These are phyloP conservation scores for Venusia cambrica DNA, from an alignment of 2,888 invertebrate genomes.

Conservation along the genomic window DNA sequence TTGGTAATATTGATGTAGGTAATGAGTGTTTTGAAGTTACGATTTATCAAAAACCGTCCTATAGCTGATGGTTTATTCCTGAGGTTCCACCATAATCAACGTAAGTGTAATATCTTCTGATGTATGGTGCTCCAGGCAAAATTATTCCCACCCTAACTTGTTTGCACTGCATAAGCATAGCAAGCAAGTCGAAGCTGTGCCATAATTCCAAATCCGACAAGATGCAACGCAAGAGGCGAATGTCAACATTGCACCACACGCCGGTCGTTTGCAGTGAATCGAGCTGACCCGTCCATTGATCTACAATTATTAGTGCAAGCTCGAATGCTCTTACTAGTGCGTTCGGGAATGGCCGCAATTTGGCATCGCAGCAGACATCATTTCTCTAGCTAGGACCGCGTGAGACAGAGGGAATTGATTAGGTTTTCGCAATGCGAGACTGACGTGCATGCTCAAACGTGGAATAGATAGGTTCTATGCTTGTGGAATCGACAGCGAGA, in stretches of 20 bases:
- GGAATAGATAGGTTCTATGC: too few relatives aligned
- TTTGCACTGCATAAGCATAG: too few relatives aligned
- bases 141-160: too few relatives aligned
- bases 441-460: too few relatives aligned
- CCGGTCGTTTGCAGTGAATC: conserved; percentile 46
- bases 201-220: conserved; percentile 15
- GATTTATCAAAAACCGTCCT: too few relatives aligned
- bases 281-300: conserved; percentile 47
- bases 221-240: conserved; percentile 25
- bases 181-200: conserved; percentile 6
- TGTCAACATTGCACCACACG: conserved; percentile 40
- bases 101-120: too few relatives aligned
- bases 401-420: conserved; percentile 7
- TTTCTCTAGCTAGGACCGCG: conserved; percentile 1
- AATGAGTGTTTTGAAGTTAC: too few relatives aligned
- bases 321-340: conserved; percentile 27
- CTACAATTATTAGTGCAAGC: conserved; percentile 51
- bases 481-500: too few relatives aligned
- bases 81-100: too few relatives aligned
- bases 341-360: conserved; percentile 23
- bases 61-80: too few relatives aligned
- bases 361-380: conserved; percentile 2
- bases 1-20: too few relatives aligned
- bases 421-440: background rate
- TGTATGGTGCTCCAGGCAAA: too few relatives aligned